Conservation (phyloP, 2,888 invertebrate genomes). For the Atrina japonica region DNA sequence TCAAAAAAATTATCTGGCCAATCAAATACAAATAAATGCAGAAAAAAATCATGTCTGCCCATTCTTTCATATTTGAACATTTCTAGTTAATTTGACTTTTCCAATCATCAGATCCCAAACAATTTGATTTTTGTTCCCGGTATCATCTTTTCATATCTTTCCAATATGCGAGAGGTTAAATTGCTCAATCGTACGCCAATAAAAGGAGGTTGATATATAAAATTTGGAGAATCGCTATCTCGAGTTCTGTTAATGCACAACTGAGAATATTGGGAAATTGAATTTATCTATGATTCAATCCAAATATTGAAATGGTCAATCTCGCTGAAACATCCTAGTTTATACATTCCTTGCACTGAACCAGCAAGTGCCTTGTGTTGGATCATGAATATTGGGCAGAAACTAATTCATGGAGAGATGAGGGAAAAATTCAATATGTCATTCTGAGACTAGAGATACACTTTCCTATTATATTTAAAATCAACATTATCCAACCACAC, state of each 20-base stretch:
- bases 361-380: not conserved
- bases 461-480: conserved; percentile 65
- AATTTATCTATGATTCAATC: conserved; percentile 45
- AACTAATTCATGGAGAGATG: conserved; percentile 36
- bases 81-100: conserved; percentile 9
- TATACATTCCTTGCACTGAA: conserved; percentile 2
- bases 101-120: conserved; percentile 10
- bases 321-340: conserved; percentile 16
- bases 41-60: not conserved
- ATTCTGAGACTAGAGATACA: conserved; percentile 47
- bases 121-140: conserved; percentile 2
- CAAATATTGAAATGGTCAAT: conserved; percentile 46
- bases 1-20: not conserved
- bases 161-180: conserved; percentile 14
- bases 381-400: conserved; percentile 17
- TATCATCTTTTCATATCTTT: conserved; percentile 12
- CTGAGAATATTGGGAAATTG: conserved; percentile 43
- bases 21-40: not conserved
- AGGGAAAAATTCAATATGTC: conserved; percentile 57
- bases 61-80: not conserved
- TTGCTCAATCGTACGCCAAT: not conserved
- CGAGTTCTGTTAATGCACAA: conserved; percentile 36
- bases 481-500: conserved; percentile 58
- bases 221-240: conserved; percentile 9
- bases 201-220: conserved; percentile 8